Percentiles rank a stretch among this genome's conserved stretches.
Evolutionary conservation across 2,888 invertebrate genomes (phyloP).

Genomic region (Brachyptera putata): DNA sequence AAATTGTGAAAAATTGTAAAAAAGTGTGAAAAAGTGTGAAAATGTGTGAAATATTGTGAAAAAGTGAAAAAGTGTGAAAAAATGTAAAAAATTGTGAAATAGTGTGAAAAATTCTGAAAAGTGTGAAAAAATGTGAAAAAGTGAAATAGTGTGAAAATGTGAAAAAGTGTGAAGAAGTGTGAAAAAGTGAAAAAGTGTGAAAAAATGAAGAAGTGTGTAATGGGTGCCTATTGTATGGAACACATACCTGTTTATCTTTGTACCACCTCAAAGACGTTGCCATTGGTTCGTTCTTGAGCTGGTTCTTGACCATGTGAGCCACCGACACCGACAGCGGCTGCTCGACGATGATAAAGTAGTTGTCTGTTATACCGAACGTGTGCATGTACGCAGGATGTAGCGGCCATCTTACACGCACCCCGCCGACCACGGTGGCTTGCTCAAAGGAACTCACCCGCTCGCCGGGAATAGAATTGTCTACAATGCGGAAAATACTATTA

Average conservation of each 20-base stretch:
- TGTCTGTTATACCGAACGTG: conserved; percentile 83
- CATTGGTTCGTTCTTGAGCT: conserved; percentile 62
- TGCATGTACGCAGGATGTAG: conserved; percentile 89
- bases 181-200: too few relatives aligned
- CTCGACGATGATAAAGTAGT: conserved; percentile 83
- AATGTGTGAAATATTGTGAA: too few relatives aligned
- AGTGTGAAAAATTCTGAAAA: too few relatives aligned
- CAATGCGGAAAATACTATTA: not conserved
- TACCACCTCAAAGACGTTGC: conserved; percentile 70
- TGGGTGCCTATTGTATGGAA: too few relatives aligned
- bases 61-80: too few relatives aligned
- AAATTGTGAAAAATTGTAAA: too few relatives aligned
- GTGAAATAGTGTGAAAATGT: too few relatives aligned
- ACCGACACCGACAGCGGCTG: conserved; percentile 78
- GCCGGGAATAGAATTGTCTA: not conserved
- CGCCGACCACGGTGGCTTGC: conserved; percentile 61
- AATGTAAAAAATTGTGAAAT: too few relatives aligned
- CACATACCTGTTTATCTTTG: conserved; percentile 64
- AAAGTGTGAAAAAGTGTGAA: too few relatives aligned
- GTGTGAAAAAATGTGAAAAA: too few relatives aligned
- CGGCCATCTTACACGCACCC: conserved; percentile 70
- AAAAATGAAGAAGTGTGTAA: too few relatives aligned
- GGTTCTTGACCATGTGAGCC: conserved; percentile 54
- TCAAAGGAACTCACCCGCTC: conserved; percentile 23
- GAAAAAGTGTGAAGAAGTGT: too few relatives aligned